These are phyloP conservation scores for Terebella lapidaria DNA, from an alignment of 2,888 invertebrate genomes.

Conservation along the genomic window DNA sequence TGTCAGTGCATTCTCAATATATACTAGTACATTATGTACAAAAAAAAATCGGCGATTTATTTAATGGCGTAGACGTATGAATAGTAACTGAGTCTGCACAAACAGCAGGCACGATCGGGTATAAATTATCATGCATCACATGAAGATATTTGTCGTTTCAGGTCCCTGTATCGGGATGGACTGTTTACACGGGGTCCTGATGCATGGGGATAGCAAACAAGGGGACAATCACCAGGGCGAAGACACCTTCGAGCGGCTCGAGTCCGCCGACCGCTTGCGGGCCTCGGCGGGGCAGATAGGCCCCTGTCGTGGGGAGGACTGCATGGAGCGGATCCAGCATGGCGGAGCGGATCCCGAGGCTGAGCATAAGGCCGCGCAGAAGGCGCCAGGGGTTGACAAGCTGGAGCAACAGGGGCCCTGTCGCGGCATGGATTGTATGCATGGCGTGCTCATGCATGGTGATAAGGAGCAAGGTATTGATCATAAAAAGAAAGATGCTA, in stretches of 20 bases:
- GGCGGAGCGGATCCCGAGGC: background rate
- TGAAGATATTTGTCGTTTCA: background rate
- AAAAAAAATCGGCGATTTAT: no score
- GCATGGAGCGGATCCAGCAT: background rate
- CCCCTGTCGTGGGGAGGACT: background rate
- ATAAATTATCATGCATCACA: no score
- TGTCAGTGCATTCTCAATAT: no score
- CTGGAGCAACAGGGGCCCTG: no score
- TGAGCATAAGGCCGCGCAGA: background rate
- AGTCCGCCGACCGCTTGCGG: background rate
- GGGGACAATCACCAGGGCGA: background rate
- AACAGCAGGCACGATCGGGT: no score
- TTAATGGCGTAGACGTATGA: no score
- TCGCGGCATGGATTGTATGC: background rate
- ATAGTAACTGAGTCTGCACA: no score
- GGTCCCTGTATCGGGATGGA: conserved; percentile 2
- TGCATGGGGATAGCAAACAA: background rate
- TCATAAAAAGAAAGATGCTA: background rate
- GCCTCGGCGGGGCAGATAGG: background rate
- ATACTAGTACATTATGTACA: no score
- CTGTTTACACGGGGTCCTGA: background rate
- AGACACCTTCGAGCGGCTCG: background rate
- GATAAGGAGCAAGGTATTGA: background rate
- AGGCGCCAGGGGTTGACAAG: no score
- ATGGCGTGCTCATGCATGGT: conserved; percentile 1